Evolutionary conservation across 2,888 invertebrate species (phyloP), one percentile per base, ranked within the genome.

Genomic region (Amiota minor): DNA sequence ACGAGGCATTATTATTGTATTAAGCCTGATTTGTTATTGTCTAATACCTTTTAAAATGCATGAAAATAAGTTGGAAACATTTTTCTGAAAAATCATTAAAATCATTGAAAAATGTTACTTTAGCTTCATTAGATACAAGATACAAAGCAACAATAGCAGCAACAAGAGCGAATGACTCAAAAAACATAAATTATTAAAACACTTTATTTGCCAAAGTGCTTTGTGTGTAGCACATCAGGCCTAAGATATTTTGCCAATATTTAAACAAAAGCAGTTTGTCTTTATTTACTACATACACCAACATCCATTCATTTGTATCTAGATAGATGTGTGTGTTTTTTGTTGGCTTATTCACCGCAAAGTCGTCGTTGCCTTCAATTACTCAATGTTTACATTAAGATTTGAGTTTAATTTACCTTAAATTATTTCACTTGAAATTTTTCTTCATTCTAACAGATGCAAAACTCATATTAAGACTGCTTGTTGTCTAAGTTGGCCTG

Each of bases 351-450:
- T 47, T 16, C 9, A 10, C 50, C 67, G 47, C 50, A 68, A 68
- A 62, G 62, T 62, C 23, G 67, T 50, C n/a, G 50, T 68, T 68
- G 67, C 46, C 50, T 68, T 68, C 67, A 68, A 68, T 68, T 68
- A 68, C 67, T 23, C 53, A 68, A 53, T 50, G 67, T 68, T 68
- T 68, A 53, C 67, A 53, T 23, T 23, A 35, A 68, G 20, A 68
- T 23, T 35, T 68, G 49, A 18, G 23, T 53, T 50, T 68, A 53
- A 68, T 53, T 68, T 53, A 53, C 67, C 49, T 53, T 50, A 68
- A 68, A 68, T 53, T 68, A 68, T 68, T 68, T 68, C 53, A 53
- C 47, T 23, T 20, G 12, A 18, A 65, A 65, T 35, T 16, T 47
- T 65, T n/a, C 45, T 35, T 18, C 47, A 6, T 35, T 6, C 35